These are phyloP conservation scores for Agapetus fuscipes DNA, from an alignment of 2,888 invertebrate species.

Conservation along the genomic window DNA sequence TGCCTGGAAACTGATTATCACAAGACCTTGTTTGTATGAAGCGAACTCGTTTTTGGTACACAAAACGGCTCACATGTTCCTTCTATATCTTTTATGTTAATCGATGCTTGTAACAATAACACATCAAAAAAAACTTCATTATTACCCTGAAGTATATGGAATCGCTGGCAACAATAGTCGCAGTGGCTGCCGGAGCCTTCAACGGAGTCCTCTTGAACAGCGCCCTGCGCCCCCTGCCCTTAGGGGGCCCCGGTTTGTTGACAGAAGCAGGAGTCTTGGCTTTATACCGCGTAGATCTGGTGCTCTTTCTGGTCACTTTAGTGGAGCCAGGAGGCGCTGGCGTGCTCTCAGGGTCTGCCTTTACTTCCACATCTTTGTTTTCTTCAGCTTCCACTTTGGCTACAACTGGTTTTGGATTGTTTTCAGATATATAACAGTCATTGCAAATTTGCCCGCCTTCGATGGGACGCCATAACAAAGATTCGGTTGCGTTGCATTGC, in stretches of 20 bases:
- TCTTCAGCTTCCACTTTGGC: constrained; percentile 22
- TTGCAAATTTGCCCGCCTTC: constrained; percentile 70
- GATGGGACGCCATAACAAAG: constrained; percentile 65
- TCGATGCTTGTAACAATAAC: too few relatives aligned
- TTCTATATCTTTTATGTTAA: too few relatives aligned
- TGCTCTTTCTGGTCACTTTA: constrained; percentile 49
- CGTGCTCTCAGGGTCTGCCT: constrained; percentile 31
- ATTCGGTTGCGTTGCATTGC: constrained; percentile 60
- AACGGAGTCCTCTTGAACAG: constrained; percentile 71
- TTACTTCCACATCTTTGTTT: constrained; percentile 28
- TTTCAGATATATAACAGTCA: constrained; percentile 54
- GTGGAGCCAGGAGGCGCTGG: constrained; percentile 42
- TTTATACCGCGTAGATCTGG: constrained; percentile 45
- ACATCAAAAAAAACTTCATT: not conserved
- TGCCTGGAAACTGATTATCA: too few relatives aligned
- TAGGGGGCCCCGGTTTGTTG: constrained; percentile 29
- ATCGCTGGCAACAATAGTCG: constrained; percentile 72
- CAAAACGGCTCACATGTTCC: too few relatives aligned
- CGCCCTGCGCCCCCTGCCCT: constrained; percentile 67
- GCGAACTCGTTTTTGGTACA: too few relatives aligned
- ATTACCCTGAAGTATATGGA: constrained; percentile 64
- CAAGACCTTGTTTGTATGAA: too few relatives aligned
- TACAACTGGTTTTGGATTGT: constrained; percentile 26
- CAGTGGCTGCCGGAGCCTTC: constrained; percentile 71
- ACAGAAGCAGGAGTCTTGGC: constrained; percentile 34